Percentiles rank a stretch among this genome's conserved stretches.
Evolutionary conservation across 2,113 vertebrate genomes (phyloP).

Genomic region (Crotalus tigris): DNA sequence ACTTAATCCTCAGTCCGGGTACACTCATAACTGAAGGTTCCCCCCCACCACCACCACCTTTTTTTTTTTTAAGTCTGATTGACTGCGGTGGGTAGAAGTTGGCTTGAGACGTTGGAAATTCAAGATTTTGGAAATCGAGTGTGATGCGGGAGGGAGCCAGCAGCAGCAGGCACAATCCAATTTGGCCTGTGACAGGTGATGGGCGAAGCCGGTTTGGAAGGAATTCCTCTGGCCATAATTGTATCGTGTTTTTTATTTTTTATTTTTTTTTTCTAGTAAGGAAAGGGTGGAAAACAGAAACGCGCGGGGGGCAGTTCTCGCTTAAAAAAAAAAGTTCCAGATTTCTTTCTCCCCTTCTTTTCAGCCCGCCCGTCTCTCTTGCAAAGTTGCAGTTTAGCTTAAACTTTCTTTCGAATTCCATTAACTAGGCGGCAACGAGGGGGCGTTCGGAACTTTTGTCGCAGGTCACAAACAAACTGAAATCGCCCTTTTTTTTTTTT

Average conservation of each 20-base stretch:
- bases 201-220: constrained; percentile 36
- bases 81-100: constrained; percentile 53
- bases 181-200: constrained; percentile 60
- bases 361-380: not conserved
- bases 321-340: not conserved
- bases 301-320: not conserved
- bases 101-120: constrained; percentile 59
- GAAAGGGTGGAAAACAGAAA: not conserved
- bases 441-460: not conserved
- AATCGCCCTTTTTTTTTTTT: too few relatives aligned
- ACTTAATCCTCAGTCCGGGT: constrained; percentile 75
- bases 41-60: not conserved
- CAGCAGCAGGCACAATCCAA: constrained; percentile 42
- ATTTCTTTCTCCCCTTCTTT: not conserved
- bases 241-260: too few relatives aligned
- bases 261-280: not conserved
- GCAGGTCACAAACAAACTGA: not conserved
- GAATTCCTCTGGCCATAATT: not conserved
- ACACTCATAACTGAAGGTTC: constrained; percentile 68
- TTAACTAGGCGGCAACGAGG: not conserved
- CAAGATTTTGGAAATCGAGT: constrained; percentile 53
- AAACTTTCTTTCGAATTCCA: not conserved
- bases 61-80: constrained; percentile 62
- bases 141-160: constrained; percentile 36
- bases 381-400: not conserved